Conservation (phyloP, 2,888 invertebrate species). For the Zele albiditarsus region DNA sequence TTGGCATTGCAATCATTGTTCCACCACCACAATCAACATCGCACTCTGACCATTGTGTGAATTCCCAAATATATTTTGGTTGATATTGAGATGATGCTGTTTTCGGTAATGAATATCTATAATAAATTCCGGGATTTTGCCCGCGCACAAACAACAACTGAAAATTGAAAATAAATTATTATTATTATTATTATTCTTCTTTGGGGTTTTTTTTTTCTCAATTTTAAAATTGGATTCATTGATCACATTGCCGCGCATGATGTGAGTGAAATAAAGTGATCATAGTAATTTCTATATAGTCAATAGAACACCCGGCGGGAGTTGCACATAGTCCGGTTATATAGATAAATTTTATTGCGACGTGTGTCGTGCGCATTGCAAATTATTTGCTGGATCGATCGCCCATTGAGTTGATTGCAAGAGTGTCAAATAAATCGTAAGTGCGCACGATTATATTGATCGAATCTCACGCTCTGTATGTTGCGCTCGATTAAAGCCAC, state of each 20-base stretch:
- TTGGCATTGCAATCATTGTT: constrained; percentile 75
- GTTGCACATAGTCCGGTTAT: constrained; percentile 4
- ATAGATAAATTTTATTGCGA: constrained; percentile 52
- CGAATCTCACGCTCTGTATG: constrained; percentile 30
- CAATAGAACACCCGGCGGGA: neutral
- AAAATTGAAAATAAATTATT: neutral
- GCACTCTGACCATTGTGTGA: constrained; percentile 87
- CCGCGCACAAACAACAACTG: constrained; percentile 57
- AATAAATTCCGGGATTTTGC: constrained; percentile 85
- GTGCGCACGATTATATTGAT: constrained; percentile 28
- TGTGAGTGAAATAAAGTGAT: constrained; percentile 3
- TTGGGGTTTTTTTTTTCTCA: too few species aligned
- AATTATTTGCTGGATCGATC: constrained; percentile 44
- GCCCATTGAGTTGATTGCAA: constrained; percentile 20
- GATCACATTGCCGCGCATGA: constrained; percentile 15
- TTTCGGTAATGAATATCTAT: constrained; percentile 83
- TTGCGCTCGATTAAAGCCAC: constrained; percentile 25
- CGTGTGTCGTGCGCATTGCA: constrained; percentile 51
- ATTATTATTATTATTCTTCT: neutral
- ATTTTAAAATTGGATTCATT: neutral
- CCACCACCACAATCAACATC: constrained; percentile 86
- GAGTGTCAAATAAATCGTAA: constrained; percentile 32
- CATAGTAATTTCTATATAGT: neutral
- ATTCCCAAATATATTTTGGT: constrained; percentile 82
- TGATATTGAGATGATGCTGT: constrained; percentile 74